These are phyloP conservation scores for Halocynthia roretzi DNA, from an alignment of 23 tunicate genomes.

Conservation along the genomic window DNA sequence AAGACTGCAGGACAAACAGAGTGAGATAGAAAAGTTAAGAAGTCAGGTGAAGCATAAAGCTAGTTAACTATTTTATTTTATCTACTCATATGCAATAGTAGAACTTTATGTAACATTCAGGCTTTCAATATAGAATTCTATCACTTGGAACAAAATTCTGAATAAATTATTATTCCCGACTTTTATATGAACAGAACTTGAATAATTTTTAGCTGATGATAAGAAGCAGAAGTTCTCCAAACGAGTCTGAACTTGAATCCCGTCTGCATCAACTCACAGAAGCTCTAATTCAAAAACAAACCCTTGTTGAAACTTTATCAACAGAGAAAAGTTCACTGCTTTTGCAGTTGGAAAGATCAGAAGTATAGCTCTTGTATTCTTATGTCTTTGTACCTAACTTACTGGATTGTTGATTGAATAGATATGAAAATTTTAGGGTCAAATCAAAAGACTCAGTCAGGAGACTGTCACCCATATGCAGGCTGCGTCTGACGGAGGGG, in stretches of 20 bases:
- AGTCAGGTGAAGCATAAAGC: conserved; percentile 52
- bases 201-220: conserved; percentile 44
- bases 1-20: conserved; percentile 60
- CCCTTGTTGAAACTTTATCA: conserved; percentile 74
- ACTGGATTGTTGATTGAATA: neutral
- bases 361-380: conserved; percentile 18
- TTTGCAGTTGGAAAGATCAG: conserved; percentile 84
- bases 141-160: too few relatives aligned
- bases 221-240: conserved; percentile 69
- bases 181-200: neutral
- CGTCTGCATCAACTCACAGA: conserved; percentile 86
- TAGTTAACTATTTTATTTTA: too few relatives aligned
- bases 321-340: conserved; percentile 76
- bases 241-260: conserved; percentile 86
- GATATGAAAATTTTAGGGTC: conserved; percentile 48
- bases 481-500: conserved; percentile 28
- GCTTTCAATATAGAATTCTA: too few relatives aligned
- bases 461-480: conserved; percentile 26
- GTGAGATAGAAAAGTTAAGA: conserved; percentile 55
- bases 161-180: too few relatives aligned
- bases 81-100: too few relatives aligned
- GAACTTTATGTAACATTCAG: too few relatives aligned
- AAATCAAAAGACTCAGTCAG: conserved; percentile 61
- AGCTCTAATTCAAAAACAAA: conserved; percentile 83
- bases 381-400: neutral